Evolutionary conservation across 2,113 vertebrate genomes (phyloP).

Genomic region (Rhabdornis inornatus): DNA sequence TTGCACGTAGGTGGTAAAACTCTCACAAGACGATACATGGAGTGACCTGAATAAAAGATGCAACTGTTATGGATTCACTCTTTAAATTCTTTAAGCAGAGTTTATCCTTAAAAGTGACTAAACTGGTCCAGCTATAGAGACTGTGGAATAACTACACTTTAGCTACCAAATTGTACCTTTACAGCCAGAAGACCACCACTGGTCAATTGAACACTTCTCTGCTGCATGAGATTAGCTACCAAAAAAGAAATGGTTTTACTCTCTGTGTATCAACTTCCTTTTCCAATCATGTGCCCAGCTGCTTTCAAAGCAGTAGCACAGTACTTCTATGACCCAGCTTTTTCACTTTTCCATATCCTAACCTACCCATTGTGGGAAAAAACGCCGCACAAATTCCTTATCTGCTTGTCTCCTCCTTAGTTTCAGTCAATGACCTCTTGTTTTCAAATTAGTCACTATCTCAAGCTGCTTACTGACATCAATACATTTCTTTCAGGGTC

Average conservation of each 20-base stretch:
- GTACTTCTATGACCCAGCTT: neutral
- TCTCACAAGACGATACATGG: neutral
- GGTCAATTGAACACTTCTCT: neutral
- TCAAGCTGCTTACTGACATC: slow-evolving; percentile 63
- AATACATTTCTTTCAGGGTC: slow-evolving; percentile 56
- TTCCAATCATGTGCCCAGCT: slow-evolving; percentile 16
- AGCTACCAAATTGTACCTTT: neutral
- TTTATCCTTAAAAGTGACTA: neutral
- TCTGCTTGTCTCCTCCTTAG: slow-evolving; percentile 39
- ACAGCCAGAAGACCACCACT: neutral
- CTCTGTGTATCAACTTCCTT: neutral
- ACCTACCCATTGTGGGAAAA: slow-evolving; percentile 10
- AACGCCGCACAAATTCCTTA: neutral
- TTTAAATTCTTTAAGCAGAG: neutral
- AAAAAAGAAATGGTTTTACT: neutral
- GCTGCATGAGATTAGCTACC: neutral
- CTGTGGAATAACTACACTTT: neutral
- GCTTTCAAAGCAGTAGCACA: neutral
- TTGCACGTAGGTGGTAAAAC: neutral
- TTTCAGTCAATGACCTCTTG: slow-evolving; percentile 64
- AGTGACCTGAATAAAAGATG: slow-evolving; percentile 18
- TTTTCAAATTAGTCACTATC: slow-evolving; percentile 67
- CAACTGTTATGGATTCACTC: neutral
- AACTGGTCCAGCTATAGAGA: neutral
- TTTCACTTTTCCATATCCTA: slow-evolving; percentile 22